phyloP scores from a whole-genome alignment of 2,888 invertebrate genomes.

The Drosophila siamana region DNA sequence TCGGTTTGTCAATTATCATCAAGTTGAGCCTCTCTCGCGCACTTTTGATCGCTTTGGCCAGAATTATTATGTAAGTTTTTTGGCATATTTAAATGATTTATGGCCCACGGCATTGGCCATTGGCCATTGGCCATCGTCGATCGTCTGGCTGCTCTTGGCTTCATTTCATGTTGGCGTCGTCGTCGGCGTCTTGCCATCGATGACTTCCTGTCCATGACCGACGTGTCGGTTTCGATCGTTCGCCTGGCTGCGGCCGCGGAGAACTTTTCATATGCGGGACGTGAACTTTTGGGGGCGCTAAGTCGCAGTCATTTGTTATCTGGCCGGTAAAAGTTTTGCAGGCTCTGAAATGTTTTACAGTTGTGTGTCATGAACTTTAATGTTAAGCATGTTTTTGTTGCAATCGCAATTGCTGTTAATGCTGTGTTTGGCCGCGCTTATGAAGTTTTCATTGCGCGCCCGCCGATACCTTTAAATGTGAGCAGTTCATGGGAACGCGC shows the following conservation, averaged over 20 bases:
- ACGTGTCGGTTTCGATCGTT: conserved; percentile 17
- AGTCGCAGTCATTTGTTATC: conserved; percentile 75
- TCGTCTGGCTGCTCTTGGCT: conserved; percentile 59
- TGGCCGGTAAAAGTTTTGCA: conserved; percentile 70
- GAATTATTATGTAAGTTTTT: conserved; percentile 80
- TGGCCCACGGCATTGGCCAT: conserved; percentile 77
- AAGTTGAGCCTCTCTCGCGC: conserved; percentile 34
- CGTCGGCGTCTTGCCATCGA: conserved; percentile 25
- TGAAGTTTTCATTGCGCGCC: conserved; percentile 65
- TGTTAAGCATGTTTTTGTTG: conserved; percentile 64
- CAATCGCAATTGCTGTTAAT: conserved; percentile 33
- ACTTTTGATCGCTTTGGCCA: conserved; percentile 59
- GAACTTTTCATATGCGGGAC: conserved; percentile 74
- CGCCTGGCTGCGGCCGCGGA: conserved; percentile 14
- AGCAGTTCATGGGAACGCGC: conserved; percentile 73
- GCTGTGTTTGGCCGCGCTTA: conserved; percentile 27
- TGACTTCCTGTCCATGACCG: conserved; percentile 70
- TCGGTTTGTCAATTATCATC: conserved; percentile 64
- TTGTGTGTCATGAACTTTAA: conserved; percentile 79
- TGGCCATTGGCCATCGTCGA: conserved; percentile 32
- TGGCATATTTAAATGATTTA: conserved; percentile 82
- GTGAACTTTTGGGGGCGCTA: conserved; percentile 78
- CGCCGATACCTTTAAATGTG: conserved; percentile 73
- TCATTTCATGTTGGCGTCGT: conserved; percentile 48
- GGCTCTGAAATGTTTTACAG: conserved; percentile 75